A percentile compares a stretch with the other conserved stretches of the same genome.
Evolutionary conservation across 2,113 vertebrate genomes (phyloP).

Genomic region (Prietella phreatophila): DNA sequence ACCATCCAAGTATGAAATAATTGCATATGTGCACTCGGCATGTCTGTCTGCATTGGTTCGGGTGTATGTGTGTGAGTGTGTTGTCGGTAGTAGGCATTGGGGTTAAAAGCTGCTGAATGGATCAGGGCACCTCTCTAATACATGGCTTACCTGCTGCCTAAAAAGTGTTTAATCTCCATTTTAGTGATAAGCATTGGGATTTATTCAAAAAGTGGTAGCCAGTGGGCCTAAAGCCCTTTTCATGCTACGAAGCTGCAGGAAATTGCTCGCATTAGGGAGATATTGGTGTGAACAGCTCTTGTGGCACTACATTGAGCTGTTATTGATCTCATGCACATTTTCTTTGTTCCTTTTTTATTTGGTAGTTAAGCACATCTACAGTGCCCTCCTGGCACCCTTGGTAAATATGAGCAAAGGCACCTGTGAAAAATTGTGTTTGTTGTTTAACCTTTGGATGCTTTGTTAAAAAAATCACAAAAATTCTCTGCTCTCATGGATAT

Average conservation of each 20-base stretch:
- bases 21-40: conserved; percentile 27
- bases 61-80: neutral
- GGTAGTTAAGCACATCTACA: neutral
- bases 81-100: conserved; percentile 8
- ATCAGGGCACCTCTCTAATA: conserved; percentile 17
- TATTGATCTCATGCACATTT: conserved; percentile 48
- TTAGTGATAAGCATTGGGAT: conserved; percentile 70
- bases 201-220: conserved; percentile 62
- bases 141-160: conserved; percentile 40
- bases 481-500: no score
- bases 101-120: conserved; percentile 46
- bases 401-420: no score
- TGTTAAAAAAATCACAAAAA: no score
- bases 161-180: conserved; percentile 63
- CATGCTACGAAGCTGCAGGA: conserved; percentile 74
- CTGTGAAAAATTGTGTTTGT: no score
- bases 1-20: conserved; percentile 27
- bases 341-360: conserved; percentile 34
- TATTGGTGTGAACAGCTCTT: conserved; percentile 75
- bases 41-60: neutral
- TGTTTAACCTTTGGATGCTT: no score
- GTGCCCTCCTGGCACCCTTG: no score
- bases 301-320: conserved; percentile 66
- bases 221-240: conserved; percentile 69
- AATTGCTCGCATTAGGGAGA: conserved; percentile 78